Conservation (phyloP, 2,888 invertebrate species). For the Cosmia pyralina region DNA sequence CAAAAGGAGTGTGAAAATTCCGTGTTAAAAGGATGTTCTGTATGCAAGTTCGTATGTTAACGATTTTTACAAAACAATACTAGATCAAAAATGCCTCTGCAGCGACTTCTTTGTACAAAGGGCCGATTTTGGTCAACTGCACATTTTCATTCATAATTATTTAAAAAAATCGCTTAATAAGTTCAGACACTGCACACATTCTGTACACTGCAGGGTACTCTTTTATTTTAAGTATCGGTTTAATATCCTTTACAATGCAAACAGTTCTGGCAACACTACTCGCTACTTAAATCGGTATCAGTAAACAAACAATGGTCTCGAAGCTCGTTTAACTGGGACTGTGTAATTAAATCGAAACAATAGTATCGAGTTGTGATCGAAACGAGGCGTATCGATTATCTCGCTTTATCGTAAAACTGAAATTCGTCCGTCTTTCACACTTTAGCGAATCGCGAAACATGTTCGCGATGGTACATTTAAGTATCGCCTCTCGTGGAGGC, state of each 20-base stretch:
- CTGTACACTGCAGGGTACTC: background rate
- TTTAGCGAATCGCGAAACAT: constrained; percentile 2
- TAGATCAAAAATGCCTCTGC: background rate
- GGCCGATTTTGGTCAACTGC: background rate
- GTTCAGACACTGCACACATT: background rate
- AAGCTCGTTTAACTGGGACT: constrained; percentile 48
- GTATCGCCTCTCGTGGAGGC: too few species aligned
- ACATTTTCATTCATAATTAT: background rate
- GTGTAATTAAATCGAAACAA: constrained; percentile 59
- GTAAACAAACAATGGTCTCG: constrained; percentile 47
- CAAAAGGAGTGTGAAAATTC: background rate
- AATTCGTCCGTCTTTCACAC: constrained; percentile 24
- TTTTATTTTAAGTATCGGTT: constrained; percentile 9
- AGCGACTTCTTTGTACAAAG: background rate
- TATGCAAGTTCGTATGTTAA: background rate
- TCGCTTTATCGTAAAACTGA: constrained; percentile 23
- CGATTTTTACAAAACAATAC: too few species aligned
- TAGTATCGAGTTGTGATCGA: constrained; percentile 45
- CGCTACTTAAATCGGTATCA: constrained; percentile 26
- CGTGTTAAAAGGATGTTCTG: background rate
- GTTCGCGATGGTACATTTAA: too few species aligned
- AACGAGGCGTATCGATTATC: constrained; percentile 51
- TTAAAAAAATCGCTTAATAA: background rate
- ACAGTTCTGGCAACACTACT: constrained; percentile 7
- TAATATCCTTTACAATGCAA: constrained; percentile 12